Evolutionary conservation across 2,113 vertebrate genomes (phyloP).

Genomic region (Lutjanus erythropterus): DNA sequence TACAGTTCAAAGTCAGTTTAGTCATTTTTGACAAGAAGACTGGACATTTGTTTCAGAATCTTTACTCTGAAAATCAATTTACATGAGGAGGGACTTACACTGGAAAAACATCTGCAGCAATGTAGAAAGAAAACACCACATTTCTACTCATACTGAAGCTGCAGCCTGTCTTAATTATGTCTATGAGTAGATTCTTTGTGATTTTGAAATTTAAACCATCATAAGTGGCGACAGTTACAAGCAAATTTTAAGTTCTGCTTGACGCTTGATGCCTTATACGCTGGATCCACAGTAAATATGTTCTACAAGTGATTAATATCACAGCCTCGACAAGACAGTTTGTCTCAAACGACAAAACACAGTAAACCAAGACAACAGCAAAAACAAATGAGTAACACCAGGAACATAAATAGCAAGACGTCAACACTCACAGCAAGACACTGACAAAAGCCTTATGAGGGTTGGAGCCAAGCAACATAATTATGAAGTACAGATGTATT

Average conservation of each 20-base stretch:
- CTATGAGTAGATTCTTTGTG: neutral
- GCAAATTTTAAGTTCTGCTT: conserved; percentile 15
- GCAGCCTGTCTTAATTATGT: neutral
- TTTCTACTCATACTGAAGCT: neutral
- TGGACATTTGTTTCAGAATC: neutral
- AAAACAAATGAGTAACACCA: conserved; percentile 58
- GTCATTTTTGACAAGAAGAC: neutral
- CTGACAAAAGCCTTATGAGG: conserved; percentile 60
- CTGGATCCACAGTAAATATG: conserved; percentile 34
- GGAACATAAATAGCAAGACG: conserved; percentile 64
- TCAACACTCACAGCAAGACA: conserved; percentile 66
- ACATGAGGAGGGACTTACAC: neutral
- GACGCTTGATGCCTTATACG: conserved; percentile 9
- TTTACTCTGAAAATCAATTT: neutral
- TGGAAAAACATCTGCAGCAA: neutral
- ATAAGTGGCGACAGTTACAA: conserved; percentile 13
- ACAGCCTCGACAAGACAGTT: conserved; percentile 49
- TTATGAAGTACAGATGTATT: conserved; percentile 75
- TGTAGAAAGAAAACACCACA: neutral
- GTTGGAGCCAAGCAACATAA: conserved; percentile 47
- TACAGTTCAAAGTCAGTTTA: neutral
- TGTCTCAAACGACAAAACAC: conserved; percentile 60
- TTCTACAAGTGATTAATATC: conserved; percentile 55
- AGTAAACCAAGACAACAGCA: conserved; percentile 53
- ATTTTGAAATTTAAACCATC: conserved; percentile 9